Percentiles rank a stretch among this genome's conserved stretches.
Evolutionary conservation across 1,140 invertebrate genomes (phyloP).

Genomic region (Leguminivora glycinivorella): DNA sequence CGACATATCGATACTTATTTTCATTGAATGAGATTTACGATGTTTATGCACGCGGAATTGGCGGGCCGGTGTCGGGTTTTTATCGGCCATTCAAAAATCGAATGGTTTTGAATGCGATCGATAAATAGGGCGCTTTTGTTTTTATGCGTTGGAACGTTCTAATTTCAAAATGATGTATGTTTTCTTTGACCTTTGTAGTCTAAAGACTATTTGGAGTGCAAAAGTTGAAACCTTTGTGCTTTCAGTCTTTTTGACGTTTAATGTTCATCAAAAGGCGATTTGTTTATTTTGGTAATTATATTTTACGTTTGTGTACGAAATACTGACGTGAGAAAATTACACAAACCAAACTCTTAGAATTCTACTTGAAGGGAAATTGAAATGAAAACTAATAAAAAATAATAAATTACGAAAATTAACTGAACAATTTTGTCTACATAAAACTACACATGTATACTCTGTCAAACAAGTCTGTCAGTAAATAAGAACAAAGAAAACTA

Average conservation of each 20-base stretch:
- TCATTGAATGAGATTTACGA: slow-evolving; percentile 69
- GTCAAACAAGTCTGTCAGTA: too few relatives aligned
- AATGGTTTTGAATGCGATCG: slow-evolving; percentile 57
- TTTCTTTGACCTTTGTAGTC: not conserved
- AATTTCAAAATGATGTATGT: not conserved
- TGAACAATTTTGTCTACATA: too few relatives aligned
- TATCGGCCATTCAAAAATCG: slow-evolving; percentile 66
- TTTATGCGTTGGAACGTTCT: slow-evolving; percentile 33
- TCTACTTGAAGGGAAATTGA: too few relatives aligned
- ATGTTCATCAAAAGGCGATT: slow-evolving; percentile 19
- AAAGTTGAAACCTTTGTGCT: slow-evolving; percentile 29
- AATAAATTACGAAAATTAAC: too few relatives aligned
- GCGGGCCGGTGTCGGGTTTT: slow-evolving; percentile 59
- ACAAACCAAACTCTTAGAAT: too few relatives aligned
- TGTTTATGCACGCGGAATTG: slow-evolving; percentile 64
- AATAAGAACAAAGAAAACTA: too few relatives aligned
- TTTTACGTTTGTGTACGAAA: not conserved
- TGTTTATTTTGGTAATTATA: slow-evolving; percentile 5
- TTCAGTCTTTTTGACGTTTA: slow-evolving; percentile 32
- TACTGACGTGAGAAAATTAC: not conserved
- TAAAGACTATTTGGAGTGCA: not conserved
- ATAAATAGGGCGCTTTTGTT: slow-evolving; percentile 50
- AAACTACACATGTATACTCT: too few relatives aligned
- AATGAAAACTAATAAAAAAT: too few relatives aligned
- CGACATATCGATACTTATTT: slow-evolving; percentile 58